A percentile compares a stretch with the other conserved stretches of the same genome.
phyloP scores from a whole-genome alignment of 2,113 vertebrate species.

The Elanoides forficatus region DNA sequence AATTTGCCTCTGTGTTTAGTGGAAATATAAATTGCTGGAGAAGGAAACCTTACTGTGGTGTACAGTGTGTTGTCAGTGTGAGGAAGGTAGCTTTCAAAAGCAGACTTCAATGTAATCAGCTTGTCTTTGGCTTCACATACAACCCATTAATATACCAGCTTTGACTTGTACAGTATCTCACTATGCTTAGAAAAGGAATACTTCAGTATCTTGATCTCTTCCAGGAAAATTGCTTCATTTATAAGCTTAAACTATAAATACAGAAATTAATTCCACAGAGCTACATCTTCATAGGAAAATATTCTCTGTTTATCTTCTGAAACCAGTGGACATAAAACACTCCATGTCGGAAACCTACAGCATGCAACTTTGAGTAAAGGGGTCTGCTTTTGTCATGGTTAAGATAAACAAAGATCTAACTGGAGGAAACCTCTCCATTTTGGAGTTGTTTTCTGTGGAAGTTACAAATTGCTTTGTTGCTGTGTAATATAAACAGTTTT shows the following conservation, averaged over 20 bases:
- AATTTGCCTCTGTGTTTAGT: not conserved
- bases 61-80: not conserved
- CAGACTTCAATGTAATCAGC: not conserved
- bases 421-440: conserved; percentile 58
- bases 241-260: conserved; percentile 45
- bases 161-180: not conserved
- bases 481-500: conserved; percentile 60
- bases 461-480: conserved; percentile 57
- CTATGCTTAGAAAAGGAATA: conserved; percentile 48
- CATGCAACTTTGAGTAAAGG: not conserved
- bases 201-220: not conserved
- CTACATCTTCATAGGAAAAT: conserved; percentile 43
- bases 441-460: not conserved
- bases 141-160: not conserved
- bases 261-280: conserved; percentile 31
- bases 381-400: conserved; percentile 55
- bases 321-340: conserved; percentile 44
- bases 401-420: conserved; percentile 63
- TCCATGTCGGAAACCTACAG: conserved; percentile 22
- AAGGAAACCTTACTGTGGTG: not conserved
- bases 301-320: conserved; percentile 61
- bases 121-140: conserved; percentile 7
- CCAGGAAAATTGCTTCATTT: not conserved
- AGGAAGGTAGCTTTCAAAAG: not conserved
- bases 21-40: not conserved